These are phyloP conservation scores for Tillus elongatus DNA, from an alignment of 2,888 invertebrate genomes.

Conservation along the genomic window DNA sequence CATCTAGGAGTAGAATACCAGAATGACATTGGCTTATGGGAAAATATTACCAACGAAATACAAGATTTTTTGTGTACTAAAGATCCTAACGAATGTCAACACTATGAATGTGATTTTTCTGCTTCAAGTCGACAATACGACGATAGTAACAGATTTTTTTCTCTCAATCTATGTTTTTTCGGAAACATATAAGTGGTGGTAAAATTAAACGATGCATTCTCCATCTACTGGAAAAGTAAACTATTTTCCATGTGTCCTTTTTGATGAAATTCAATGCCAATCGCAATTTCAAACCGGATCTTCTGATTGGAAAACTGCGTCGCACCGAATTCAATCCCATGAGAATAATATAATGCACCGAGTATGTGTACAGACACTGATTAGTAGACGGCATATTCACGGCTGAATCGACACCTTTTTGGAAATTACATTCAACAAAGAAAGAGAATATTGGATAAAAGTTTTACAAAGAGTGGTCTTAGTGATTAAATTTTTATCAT, in stretches of 20 bases:
- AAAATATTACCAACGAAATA: conserved; percentile 4
- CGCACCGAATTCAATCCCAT: no score
- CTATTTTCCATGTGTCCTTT: conserved; percentile 4
- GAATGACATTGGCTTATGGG: conserved; percentile 4
- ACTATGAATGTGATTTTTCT: conserved; percentile 1
- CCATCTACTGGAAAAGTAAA: conserved; percentile 2
- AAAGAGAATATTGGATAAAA: conserved; percentile 24
- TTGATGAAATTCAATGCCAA: background rate
- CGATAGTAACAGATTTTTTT: conserved; percentile 2
- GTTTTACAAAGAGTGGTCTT: no score
- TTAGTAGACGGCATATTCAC: background rate
- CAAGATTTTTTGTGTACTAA: conserved; percentile 3
- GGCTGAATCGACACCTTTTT: conserved; percentile 15
- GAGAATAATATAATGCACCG: no score
- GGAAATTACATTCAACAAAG: conserved; percentile 11
- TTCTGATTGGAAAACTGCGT: conserved; percentile 5
- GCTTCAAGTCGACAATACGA: background rate
- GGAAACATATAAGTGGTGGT: background rate
- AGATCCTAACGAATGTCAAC: no score
- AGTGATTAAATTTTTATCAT: no score
- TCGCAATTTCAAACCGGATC: background rate
- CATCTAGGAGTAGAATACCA: conserved; percentile 1
- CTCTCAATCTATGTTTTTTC: background rate
- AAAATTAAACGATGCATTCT: conserved; percentile 4
- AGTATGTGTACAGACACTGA: no score